Evolutionary conservation across 2,888 invertebrate species (phyloP), one percentile per base, ranked within the genome.

Genomic region (Polietes domitor): DNA sequence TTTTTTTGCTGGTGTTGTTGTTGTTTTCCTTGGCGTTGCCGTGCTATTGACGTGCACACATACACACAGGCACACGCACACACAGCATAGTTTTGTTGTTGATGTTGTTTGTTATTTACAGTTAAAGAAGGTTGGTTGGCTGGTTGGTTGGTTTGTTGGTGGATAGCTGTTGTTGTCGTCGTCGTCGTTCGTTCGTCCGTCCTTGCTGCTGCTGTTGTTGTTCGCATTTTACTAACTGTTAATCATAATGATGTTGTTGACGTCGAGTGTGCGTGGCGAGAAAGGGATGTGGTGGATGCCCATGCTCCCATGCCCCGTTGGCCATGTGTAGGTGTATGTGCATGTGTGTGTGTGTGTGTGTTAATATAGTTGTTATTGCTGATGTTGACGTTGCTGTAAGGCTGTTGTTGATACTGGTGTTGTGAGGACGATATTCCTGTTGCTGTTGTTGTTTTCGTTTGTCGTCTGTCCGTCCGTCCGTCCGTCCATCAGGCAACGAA

Each of bases 71-170:
- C 17, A 7, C 26, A 28, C n/a, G 26, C 15, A 32, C 28, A 61
- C 28, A 61, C 28, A 61, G 26, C 21, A 77, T 58, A 5, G 37
- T 68, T 77, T 53, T 61, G 17, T 28, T 76, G 50, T 28, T n/a
- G 68, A 10, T 32, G 26, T 47, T 61, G 63, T 9, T 58, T 15
- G 21, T 68, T 68, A 26, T 71, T 80, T 75, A 80, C 80, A 83
- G 77, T 80, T 80, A 83, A 81, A 81, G 81, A 77, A 80, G 80
- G 80, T 80, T 80, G 61, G 77, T 68, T 58, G 55, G 24, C 24
- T 58, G 7, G 75, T 80, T 43, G 63, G 75, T 83, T 3, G 53
- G 65, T 37, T 32, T 63, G 21, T 37, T 4, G 32, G 15, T 71
- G 28, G 41, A 15, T 53, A n/a, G 12, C n/a, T 26, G 47, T 43